Base-by-base conservation (phyloP, 2,113 vertebrate genomes). In the Apodemus sylvaticus region DNA sequence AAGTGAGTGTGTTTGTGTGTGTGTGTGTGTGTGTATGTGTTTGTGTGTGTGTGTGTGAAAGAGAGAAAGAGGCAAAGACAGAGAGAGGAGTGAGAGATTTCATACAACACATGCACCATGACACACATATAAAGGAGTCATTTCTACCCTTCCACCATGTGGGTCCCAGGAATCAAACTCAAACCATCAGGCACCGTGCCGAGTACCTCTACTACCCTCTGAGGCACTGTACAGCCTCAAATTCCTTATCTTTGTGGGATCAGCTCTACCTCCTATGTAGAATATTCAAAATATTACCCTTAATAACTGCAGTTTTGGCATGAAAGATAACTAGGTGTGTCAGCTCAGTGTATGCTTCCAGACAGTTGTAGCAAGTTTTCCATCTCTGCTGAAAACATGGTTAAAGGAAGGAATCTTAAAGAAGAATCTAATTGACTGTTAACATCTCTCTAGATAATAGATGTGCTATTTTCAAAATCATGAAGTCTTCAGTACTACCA, bases 281-380 rank as follows among this genome's bases (percentile, higher is more conserved):
- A 86, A 73, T 94, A 93, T n/a, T 83, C 58, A 96, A 60, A 94
- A 22, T 82, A 87, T 51, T 95, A 78, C 36, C 55, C 82, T 96
- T 93, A 93, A 64, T 62, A 66, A 66, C 20, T 66, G 20, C 29
- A 53, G 68, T 94, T 94, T 55, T 29, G 36, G 58, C 82, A 71
- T 92, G 79, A 93, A 74, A 86, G 51, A 26, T 76, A 70, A 39
- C 74, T 88, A 94, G 64, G 83, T 88, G 26, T 83, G 55, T 88
- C 64, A 89, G 31, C 36, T 95, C 68, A 85, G 90, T 89, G 94
- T 73, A 83, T 74, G 77, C 4, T 34, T 96, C 90, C 89, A 93
- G 48, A 86, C 45, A 82, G 1, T 68, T 11, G 1, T 90, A 78
- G 74, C 26, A 73, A 78, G 42, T 89, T 92, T 92, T 91, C 82